Evolutionary conservation across 2,888 invertebrate genomes (phyloP).

Genomic region (Melipona beecheii): DNA sequence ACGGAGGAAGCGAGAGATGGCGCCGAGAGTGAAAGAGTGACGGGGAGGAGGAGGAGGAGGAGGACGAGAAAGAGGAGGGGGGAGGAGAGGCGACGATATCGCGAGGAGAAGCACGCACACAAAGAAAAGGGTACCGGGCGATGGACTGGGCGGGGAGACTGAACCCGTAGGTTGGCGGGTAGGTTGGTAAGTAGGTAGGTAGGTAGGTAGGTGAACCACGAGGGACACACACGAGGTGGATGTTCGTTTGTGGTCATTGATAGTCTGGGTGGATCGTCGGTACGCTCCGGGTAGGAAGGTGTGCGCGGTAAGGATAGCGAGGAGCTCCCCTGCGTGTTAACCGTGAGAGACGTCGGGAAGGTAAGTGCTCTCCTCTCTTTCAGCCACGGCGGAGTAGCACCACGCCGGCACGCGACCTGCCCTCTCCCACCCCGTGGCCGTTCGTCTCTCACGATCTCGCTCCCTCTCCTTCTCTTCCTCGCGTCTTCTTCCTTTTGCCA

Average conservation of each 20-base stretch:
- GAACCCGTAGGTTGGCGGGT: constrained; percentile 77
- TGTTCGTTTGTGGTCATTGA: constrained; percentile 28
- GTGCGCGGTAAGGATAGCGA: constrained; percentile 46
- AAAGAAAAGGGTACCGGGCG: constrained; percentile 29
- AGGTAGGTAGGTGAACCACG: constrained; percentile 73
- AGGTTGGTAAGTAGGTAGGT: constrained; percentile 79
- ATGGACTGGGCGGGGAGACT: constrained; percentile 79
- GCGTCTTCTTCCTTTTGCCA: constrained; percentile 37
- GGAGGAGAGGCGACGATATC: neutral
- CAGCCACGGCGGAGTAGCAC: constrained; percentile 75
- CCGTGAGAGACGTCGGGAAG: constrained; percentile 80
- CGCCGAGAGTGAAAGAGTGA: constrained; percentile 8
- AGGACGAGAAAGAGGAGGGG: too few species aligned
- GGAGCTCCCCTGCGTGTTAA: constrained; percentile 75
- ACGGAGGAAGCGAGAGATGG: neutral
- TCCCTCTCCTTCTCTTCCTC: constrained; percentile 17
- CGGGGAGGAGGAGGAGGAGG: neutral
- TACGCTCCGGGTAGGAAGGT: constrained; percentile 34
- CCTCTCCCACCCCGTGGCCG: constrained; percentile 68
- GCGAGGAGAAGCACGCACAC: constrained; percentile 38
- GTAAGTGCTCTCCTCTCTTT: constrained; percentile 77
- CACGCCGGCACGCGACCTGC: constrained; percentile 83
- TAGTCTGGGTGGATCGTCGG: constrained; percentile 48
- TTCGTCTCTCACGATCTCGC: constrained; percentile 18
- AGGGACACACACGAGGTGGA: constrained; percentile 53